Percentiles rank a stretch among this genome's conserved stretches.
These are phyloP conservation scores for Dorcus hopei DNA, from an alignment of 2,888 invertebrate genomes.

Conservation along the genomic window DNA sequence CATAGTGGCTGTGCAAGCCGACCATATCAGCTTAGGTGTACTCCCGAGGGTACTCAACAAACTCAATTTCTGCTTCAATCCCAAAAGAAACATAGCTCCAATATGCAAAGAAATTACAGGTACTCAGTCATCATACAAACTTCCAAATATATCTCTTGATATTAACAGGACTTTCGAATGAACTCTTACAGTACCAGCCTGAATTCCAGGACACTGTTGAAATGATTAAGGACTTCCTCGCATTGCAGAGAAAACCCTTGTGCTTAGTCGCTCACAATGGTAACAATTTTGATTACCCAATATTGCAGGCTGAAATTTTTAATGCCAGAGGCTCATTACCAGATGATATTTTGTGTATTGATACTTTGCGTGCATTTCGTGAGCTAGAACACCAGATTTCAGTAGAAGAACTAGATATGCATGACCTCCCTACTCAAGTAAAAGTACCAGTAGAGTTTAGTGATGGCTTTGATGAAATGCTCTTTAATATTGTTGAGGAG, in stretches of 20 bases:
- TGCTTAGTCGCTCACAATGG: constrained; percentile 85
- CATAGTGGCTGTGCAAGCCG: constrained; percentile 60
- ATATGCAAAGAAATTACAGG: constrained; percentile 52
- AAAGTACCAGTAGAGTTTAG: constrained; percentile 33
- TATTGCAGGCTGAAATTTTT: constrained; percentile 63
- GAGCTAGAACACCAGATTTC: constrained; percentile 40
- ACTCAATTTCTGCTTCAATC: constrained; percentile 67
- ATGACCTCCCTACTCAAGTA: constrained; percentile 4
- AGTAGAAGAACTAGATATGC: neutral
- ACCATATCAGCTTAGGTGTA: constrained; percentile 50
- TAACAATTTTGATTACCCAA: constrained; percentile 71
- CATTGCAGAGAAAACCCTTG: constrained; percentile 61
- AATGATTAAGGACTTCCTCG: constrained; percentile 62
- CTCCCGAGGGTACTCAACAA: constrained; percentile 69
- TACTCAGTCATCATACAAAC: constrained; percentile 27
- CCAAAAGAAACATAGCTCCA: constrained; percentile 53
- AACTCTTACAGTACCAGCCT: constrained; percentile 60
- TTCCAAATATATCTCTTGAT: neutral
- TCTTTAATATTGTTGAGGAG: constrained; percentile 35
- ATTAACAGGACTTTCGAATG: constrained; percentile 63
- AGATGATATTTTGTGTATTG: constrained; percentile 61
- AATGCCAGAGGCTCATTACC: constrained; percentile 52
- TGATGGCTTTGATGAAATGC: constrained; percentile 51
- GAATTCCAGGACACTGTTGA: constrained; percentile 59
- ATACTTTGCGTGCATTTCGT: constrained; percentile 62